Percentiles rank a stretch among this genome's conserved stretches.
Evolutionary conservation across 2,797 vertebrate genomes (phyloP).

Genomic region (Leucoraja ocellata): DNA sequence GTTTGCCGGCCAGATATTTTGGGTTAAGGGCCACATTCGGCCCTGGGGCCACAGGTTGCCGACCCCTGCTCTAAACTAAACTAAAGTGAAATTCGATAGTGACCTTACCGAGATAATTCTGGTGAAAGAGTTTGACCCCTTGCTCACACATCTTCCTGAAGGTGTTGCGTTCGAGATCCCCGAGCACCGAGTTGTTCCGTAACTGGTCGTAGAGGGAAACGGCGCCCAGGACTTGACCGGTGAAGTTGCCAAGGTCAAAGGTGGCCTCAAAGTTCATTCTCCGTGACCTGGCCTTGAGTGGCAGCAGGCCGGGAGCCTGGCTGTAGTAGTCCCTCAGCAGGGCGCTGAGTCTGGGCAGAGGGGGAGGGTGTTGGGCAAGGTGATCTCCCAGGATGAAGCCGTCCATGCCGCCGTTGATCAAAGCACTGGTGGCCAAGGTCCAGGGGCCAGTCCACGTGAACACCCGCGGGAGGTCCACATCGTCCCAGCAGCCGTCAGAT

Average conservation of each 20-base stretch:
- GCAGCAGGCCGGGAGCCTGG: slow-evolving; percentile 47
- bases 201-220: slow-evolving; percentile 56
- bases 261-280: slow-evolving; percentile 57
- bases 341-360: slow-evolving; percentile 49
- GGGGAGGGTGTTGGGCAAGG: slow-evolving; percentile 46
- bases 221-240: slow-evolving; percentile 55
- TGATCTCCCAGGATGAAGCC: slow-evolving; percentile 63
- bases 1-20: too few relatives aligned
- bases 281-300: slow-evolving; percentile 53
- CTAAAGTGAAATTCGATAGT: not conserved
- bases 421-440: slow-evolving; percentile 60
- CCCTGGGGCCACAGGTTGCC: too few relatives aligned
- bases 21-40: too few relatives aligned
- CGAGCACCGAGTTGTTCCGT: slow-evolving; percentile 54
- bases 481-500: slow-evolving; percentile 74
- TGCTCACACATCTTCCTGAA: slow-evolving; percentile 51
- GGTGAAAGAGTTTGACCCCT: slow-evolving; percentile 59
- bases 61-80: too few relatives aligned
- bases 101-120: slow-evolving; percentile 68
- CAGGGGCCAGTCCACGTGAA: slow-evolving; percentile 58
- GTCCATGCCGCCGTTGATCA: slow-evolving; percentile 77
- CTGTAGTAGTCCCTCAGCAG: slow-evolving; percentile 66
- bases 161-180: slow-evolving; percentile 44
- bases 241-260: slow-evolving; percentile 49
- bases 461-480: slow-evolving; percentile 52